Percentiles rank a stretch among this genome's conserved stretches.
Evolutionary conservation across 2,797 vertebrate genomes (phyloP).

Genomic region (Dallia pectoralis): DNA sequence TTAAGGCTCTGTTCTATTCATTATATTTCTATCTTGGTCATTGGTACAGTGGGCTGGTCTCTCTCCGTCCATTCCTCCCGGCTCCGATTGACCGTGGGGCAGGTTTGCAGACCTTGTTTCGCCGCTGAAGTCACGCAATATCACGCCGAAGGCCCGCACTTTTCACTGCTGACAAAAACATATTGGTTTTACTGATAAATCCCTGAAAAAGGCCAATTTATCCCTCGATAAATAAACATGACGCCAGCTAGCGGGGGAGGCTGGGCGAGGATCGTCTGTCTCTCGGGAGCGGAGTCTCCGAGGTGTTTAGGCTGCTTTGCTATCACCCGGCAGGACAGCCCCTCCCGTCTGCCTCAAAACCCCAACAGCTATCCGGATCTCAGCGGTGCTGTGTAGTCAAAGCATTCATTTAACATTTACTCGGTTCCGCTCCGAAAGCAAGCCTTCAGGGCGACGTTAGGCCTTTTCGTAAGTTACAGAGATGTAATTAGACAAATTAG

Average conservation of each 20-base stretch:
- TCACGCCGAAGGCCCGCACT: constrained; percentile 50
- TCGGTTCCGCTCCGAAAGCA: constrained; percentile 53
- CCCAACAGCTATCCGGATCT: constrained; percentile 44
- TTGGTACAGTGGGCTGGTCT: constrained; percentile 30
- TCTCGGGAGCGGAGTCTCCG: constrained; percentile 35
- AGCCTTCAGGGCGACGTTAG: constrained; percentile 66
- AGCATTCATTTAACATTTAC: constrained; percentile 62
- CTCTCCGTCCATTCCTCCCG: constrained; percentile 32
- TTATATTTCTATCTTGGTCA: constrained; percentile 27
- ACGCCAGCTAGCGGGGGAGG: constrained; percentile 57
- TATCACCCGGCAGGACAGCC: constrained; percentile 54
- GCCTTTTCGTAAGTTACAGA: constrained; percentile 76
- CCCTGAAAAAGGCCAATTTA: constrained; percentile 44
- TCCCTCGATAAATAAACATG: constrained; percentile 64
- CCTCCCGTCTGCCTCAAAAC: constrained; percentile 42
- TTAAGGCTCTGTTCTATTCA: constrained; percentile 24
- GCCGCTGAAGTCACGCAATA: constrained; percentile 58
- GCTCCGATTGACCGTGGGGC: too few species aligned
- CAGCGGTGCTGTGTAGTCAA: constrained; percentile 34
- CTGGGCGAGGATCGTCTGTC: constrained; percentile 15
- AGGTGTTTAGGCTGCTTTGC: constrained; percentile 60
- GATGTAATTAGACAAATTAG: constrained; percentile 78
- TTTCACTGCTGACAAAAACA: constrained; percentile 64
- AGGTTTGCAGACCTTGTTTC: too few species aligned
- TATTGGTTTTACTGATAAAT: constrained; percentile 72